A percentile compares a stretch with the other conserved stretches of the same genome.
Evolutionary conservation across 2,888 invertebrate genomes (phyloP).

Genomic region (Parascotia fuliginaria): DNA sequence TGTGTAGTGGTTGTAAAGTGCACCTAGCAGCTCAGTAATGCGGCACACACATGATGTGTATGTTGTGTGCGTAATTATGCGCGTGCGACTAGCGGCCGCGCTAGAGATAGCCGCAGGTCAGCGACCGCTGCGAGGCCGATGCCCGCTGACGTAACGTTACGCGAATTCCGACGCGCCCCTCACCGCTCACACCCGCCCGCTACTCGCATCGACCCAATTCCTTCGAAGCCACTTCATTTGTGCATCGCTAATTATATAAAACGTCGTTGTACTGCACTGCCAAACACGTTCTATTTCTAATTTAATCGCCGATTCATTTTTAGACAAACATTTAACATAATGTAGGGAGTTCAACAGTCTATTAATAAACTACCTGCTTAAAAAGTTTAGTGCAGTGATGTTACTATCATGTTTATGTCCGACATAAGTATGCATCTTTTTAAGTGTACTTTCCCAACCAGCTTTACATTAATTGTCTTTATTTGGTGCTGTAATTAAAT

Average conservation of each 20-base stretch:
- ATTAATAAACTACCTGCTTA: slow-evolving; percentile 8
- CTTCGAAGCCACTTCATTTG: slow-evolving; percentile 81
- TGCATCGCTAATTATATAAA: slow-evolving; percentile 82
- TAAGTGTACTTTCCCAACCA: too few relatives aligned
- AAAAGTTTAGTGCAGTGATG: not conserved
- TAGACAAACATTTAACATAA: slow-evolving; percentile 43
- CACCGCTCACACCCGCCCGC: slow-evolving; percentile 50
- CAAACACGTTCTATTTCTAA: slow-evolving; percentile 76
- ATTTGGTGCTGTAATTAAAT: too few relatives aligned
- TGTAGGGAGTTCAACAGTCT: slow-evolving; percentile 18
- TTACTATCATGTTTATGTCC: too few relatives aligned
- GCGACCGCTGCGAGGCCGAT: slow-evolving; percentile 81
- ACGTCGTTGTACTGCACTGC: slow-evolving; percentile 66
- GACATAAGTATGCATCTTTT: too few relatives aligned
- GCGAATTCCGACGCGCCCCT: slow-evolving; percentile 77
- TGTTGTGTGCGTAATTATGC: slow-evolving; percentile 62
- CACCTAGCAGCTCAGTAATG: slow-evolving; percentile 35
- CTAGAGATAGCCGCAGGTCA: slow-evolving; percentile 83
- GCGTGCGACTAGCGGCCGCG: slow-evolving; percentile 70
- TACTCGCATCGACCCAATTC: slow-evolving; percentile 80
- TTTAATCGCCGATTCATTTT: slow-evolving; percentile 59
- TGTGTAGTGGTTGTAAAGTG: slow-evolving; percentile 24
- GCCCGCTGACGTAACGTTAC: slow-evolving; percentile 85
- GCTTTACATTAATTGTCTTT: too few relatives aligned
- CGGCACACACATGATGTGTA: slow-evolving; percentile 36